Conservation (phyloP, 2,888 invertebrate species). For the Lymantria monacha region DNA sequence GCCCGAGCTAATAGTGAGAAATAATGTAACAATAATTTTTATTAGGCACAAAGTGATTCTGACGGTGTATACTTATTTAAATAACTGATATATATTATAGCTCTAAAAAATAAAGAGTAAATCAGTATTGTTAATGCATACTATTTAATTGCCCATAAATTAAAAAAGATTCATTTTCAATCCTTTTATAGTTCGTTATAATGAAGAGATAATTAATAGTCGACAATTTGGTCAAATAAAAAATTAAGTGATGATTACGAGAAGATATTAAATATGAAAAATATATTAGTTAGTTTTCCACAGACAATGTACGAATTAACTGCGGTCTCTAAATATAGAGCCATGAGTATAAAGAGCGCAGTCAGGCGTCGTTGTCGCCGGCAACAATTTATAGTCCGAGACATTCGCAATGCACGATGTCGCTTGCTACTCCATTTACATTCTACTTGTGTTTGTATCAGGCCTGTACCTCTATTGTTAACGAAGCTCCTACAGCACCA, state of each 20-base stretch:
- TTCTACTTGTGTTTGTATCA: conserved; percentile 36
- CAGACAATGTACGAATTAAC: conserved; percentile 16
- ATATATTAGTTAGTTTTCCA: conserved; percentile 13
- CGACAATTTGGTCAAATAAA: too few relatives aligned
- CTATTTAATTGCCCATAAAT: too few relatives aligned
- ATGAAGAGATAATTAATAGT: too few relatives aligned
- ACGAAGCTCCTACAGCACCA: conserved; percentile 11
- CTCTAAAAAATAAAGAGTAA: too few relatives aligned
- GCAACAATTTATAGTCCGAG: conserved; percentile 43
- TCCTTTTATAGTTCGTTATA: too few relatives aligned
- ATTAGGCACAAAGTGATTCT: too few relatives aligned
- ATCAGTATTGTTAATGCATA: too few relatives aligned
- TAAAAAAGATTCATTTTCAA: too few relatives aligned
- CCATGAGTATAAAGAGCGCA: conserved; percentile 32
- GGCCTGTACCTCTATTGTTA: conserved; percentile 27
- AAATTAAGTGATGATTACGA: background rate
- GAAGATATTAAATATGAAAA: conserved; percentile 22
- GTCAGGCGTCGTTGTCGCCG: conserved; percentile 34
- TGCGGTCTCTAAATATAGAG: conserved; percentile 38
- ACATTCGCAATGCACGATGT: conserved; percentile 25
- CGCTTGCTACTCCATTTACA: conserved; percentile 42
- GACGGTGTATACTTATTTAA: too few relatives aligned
- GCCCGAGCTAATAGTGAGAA: conserved; percentile 24
- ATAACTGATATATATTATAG: too few relatives aligned
- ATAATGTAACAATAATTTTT: too few relatives aligned